phyloP scores from a whole-genome alignment of 2,888 invertebrate genomes.

The Balanococcus diminutus region DNA sequence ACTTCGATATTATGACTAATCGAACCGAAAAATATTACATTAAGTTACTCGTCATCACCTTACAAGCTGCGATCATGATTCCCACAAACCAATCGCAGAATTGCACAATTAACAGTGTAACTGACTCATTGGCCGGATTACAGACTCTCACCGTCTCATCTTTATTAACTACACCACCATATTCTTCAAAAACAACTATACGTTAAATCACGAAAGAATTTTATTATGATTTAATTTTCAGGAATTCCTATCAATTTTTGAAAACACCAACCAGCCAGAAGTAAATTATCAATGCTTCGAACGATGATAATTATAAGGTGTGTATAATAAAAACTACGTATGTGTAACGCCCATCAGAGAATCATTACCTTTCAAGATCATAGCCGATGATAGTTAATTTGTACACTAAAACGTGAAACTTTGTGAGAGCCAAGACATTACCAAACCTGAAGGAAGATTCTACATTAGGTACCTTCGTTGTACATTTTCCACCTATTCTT shows the following conservation, averaged over 20 bases:
- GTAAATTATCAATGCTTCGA: constrained; percentile 1
- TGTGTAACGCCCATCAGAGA: background rate
- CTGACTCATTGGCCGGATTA: background rate
- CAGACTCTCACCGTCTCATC: background rate
- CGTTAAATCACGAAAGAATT: background rate
- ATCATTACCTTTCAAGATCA: background rate
- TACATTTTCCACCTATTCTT: too few species aligned
- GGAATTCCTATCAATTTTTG: background rate
- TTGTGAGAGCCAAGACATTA: background rate
- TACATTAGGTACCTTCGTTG: too few species aligned
- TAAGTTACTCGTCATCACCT: background rate
- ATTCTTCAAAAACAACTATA: background rate
- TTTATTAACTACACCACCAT: background rate
- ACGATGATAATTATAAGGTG: background rate
- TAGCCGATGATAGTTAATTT: background rate
- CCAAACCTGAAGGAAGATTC: background rate
- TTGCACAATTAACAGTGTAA: background rate
- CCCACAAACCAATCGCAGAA: background rate
- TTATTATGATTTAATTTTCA: background rate
- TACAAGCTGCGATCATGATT: background rate
- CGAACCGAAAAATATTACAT: too few species aligned
- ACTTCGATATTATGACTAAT: background rate
- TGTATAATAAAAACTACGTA: background rate
- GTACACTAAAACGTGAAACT: background rate
- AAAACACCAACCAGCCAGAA: background rate